A percentile compares a stretch with the other conserved stretches of the same genome.
These are phyloP conservation scores for Spondyliosoma cantharus DNA, from an alignment of 2,797 vertebrate species.

Conservation along the genomic window DNA sequence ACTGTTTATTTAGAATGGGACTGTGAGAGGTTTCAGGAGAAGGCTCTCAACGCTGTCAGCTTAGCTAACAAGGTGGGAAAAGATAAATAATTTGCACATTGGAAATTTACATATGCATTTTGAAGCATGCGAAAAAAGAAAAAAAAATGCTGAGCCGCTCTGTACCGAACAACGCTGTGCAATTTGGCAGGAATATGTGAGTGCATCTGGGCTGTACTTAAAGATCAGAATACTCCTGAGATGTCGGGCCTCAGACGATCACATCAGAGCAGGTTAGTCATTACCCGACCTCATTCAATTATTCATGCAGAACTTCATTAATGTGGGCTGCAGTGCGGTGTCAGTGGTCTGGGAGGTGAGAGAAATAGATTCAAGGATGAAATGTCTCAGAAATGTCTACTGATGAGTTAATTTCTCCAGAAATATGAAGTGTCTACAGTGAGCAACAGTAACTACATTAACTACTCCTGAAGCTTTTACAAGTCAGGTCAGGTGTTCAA, in stretches of 20 bases:
- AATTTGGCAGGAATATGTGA: constrained; percentile 85
- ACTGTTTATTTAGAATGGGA: constrained; percentile 91
- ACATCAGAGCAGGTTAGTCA: constrained; percentile 86
- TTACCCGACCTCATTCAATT: constrained; percentile 35
- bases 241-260: constrained; percentile 82
- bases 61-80: constrained; percentile 91
- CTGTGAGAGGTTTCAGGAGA: constrained; percentile 83
- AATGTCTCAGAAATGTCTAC: not conserved
- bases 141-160: not conserved
- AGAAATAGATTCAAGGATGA: constrained; percentile 9
- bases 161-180: constrained; percentile 28
- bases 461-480: constrained; percentile 5
- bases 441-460: not conserved
- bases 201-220: constrained; percentile 87
- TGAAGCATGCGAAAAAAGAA: not conserved
- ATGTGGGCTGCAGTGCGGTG: constrained; percentile 15
- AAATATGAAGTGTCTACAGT: constrained; percentile 18
- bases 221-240: constrained; percentile 91
- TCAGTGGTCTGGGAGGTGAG: constrained; percentile 20
- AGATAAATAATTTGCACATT: constrained; percentile 17
- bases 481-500: not conserved
- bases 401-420: not conserved
- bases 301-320: constrained; percentile 47
- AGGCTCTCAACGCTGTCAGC: constrained; percentile 86
- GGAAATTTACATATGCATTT: constrained; percentile 21